Evolutionary conservation across 2,888 invertebrate species (phyloP).

Genomic region (Dorcus hopei): DNA sequence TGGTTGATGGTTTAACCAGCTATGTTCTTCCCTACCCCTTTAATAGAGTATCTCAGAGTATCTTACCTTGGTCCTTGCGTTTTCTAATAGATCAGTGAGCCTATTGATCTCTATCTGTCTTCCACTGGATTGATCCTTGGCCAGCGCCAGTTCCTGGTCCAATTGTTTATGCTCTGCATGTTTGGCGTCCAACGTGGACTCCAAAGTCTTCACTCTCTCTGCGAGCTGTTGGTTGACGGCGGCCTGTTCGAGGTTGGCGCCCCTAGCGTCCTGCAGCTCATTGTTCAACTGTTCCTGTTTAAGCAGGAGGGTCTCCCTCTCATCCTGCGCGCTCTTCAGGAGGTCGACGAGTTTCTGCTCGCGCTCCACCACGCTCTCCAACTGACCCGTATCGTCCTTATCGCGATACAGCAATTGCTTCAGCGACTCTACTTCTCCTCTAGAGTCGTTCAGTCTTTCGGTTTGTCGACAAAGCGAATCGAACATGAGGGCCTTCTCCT

Average conservation of each 20-base stretch:
- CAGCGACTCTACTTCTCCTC: slow-evolving; percentile 79
- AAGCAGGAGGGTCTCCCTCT: slow-evolving; percentile 66
- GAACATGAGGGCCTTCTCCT: slow-evolving; percentile 85
- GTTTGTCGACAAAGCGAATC: slow-evolving; percentile 91
- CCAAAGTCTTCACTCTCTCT: slow-evolving; percentile 69
- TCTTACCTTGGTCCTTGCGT: slow-evolving; percentile 74
- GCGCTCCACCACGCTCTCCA: slow-evolving; percentile 66
- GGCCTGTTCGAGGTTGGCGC: slow-evolving; percentile 57
- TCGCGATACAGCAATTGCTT: slow-evolving; percentile 74
- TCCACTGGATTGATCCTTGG: slow-evolving; percentile 71
- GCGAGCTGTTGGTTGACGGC: slow-evolving; percentile 53
- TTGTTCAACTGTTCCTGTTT: slow-evolving; percentile 78
- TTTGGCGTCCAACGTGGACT: slow-evolving; percentile 70
- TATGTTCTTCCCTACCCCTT: no score
- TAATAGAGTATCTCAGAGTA: no score
- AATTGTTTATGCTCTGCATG: slow-evolving; percentile 71
- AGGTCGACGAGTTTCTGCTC: slow-evolving; percentile 82
- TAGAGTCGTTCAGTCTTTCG: slow-evolving; percentile 83
- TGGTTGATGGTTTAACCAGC: no score
- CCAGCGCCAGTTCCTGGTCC: slow-evolving; percentile 68
- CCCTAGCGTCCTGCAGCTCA: slow-evolving; percentile 64
- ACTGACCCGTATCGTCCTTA: slow-evolving; percentile 54
- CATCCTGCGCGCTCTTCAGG: slow-evolving; percentile 79
- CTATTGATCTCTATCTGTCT: slow-evolving; percentile 77
- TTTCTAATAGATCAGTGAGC: slow-evolving; percentile 74